Evolutionary conservation across 2,797 vertebrate genomes (phyloP).

Genomic region (Sebastiscus tertius): DNA sequence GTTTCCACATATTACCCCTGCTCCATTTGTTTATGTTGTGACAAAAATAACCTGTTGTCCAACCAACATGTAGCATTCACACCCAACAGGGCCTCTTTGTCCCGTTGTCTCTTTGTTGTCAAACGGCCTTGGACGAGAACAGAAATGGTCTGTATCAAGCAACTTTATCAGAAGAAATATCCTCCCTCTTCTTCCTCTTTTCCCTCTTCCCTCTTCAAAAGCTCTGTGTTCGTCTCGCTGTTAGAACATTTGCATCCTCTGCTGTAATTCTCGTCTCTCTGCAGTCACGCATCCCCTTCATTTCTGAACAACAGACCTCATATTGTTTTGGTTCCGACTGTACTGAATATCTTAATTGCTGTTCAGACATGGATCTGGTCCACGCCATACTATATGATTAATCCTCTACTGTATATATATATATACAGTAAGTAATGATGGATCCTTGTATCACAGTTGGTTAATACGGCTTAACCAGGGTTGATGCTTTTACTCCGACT

Average conservation of each 20-base stretch:
- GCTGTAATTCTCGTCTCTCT: not conserved
- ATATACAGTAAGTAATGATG: slow-evolving; percentile 30
- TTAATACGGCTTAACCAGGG: slow-evolving; percentile 54
- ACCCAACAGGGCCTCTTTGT: slow-evolving; percentile 7
- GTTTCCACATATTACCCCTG: not conserved
- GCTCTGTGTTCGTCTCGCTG: not conserved
- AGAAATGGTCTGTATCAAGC: not conserved
- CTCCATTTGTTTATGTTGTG: not conserved
- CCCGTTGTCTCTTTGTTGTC: slow-evolving; percentile 3
- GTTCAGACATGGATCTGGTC: slow-evolving; percentile 13
- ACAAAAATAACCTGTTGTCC: not conserved
- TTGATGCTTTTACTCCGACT: slow-evolving; percentile 29
- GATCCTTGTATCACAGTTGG: slow-evolving; percentile 28
- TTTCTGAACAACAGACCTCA: slow-evolving; percentile 1
- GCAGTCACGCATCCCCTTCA: not conserved
- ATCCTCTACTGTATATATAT: slow-evolving; percentile 26
- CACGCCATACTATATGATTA: slow-evolving; percentile 11
- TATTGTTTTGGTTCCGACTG: not conserved
- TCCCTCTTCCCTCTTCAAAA: not conserved
- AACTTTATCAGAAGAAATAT: slow-evolving; percentile 6
- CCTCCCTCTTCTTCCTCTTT: not conserved
- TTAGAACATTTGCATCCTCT: slow-evolving; percentile 12
- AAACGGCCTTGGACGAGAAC: slow-evolving; percentile 15
- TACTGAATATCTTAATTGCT: slow-evolving; percentile 5
- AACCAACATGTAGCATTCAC: not conserved